phyloP scores from a whole-genome alignment of 2,113 vertebrate genomes.

The Prunella fulvescens region DNA sequence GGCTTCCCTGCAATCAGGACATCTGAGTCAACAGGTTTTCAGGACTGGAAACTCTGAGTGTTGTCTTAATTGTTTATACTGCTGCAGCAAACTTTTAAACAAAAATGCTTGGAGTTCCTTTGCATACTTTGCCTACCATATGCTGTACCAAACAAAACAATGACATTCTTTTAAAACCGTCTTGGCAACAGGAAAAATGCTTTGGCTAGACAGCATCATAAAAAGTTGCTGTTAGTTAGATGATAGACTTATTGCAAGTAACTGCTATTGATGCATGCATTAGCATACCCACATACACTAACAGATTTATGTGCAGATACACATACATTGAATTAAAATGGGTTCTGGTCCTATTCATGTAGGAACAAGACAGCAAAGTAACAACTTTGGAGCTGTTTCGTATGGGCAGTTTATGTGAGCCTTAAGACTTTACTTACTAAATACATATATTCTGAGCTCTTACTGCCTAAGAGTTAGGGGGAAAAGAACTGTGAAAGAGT shows the following conservation, averaged over 20 bases:
- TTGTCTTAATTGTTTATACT: conserved; percentile 81
- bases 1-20: conserved; percentile 74
- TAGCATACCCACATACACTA: background rate
- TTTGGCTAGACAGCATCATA: conserved; percentile 68
- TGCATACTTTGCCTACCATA: conserved; percentile 78
- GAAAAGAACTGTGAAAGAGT: conserved; percentile 11
- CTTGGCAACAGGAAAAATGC: conserved; percentile 67
- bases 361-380: background rate
- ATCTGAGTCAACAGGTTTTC: conserved; percentile 85
- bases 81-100: conserved; percentile 79
- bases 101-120: conserved; percentile 77
- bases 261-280: background rate
- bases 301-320: background rate
- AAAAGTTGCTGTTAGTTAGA: conserved; percentile 52
- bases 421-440: background rate
- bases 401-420: conserved; percentile 28
- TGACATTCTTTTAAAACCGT: conserved; percentile 75
- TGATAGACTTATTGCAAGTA: conserved; percentile 19
- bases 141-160: conserved; percentile 80
- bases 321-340: background rate
- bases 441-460: conserved; percentile 17
- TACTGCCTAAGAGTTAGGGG: conserved; percentile 18
- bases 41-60: conserved; percentile 80
- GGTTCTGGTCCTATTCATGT: background rate
- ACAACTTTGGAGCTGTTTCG: conserved; percentile 44